Evolutionary conservation across 2,888 invertebrate species (phyloP).

Genomic region (Entomobrya proxima): DNA sequence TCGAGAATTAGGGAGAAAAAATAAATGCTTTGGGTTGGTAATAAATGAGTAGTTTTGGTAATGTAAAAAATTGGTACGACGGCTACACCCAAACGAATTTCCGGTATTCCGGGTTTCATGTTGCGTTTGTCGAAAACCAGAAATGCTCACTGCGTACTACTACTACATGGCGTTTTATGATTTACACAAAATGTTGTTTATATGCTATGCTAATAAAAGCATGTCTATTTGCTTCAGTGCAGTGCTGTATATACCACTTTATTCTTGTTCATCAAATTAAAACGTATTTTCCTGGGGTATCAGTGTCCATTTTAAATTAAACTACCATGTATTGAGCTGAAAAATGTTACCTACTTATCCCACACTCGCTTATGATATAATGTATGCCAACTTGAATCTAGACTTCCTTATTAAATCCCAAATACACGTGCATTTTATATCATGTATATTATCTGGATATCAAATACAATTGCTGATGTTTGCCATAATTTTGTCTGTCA

Average conservation of each 20-base stretch:
- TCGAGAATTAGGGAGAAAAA: not conserved
- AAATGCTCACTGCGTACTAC: not conserved
- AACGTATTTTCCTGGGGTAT: not conserved
- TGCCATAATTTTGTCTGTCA: too few relatives aligned
- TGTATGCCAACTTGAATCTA: not conserved
- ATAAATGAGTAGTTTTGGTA: constrained; percentile 49
- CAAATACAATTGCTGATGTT: too few relatives aligned
- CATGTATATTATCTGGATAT: too few relatives aligned
- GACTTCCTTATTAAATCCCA: too few relatives aligned
- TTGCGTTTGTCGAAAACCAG: not conserved
- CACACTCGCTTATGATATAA: not conserved
- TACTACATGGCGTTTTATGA: too few relatives aligned
- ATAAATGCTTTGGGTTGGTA: not conserved
- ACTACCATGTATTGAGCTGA: not conserved
- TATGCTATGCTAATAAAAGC: too few relatives aligned
- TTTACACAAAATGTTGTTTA: too few relatives aligned
- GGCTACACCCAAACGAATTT: constrained; percentile 64
- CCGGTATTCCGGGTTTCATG: constrained; percentile 64
- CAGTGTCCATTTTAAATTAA: not conserved
- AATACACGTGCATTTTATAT: too few relatives aligned
- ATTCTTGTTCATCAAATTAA: too few relatives aligned
- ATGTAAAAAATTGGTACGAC: constrained; percentile 46
- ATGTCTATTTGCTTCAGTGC: too few relatives aligned
- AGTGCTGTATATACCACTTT: too few relatives aligned
- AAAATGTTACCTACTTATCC: constrained; percentile 1